Evolutionary conservation across 2,113 vertebrate genomes (phyloP), one percentile per base, ranked within the genome.

Genomic region (Neomonachus schauinslandi): DNA sequence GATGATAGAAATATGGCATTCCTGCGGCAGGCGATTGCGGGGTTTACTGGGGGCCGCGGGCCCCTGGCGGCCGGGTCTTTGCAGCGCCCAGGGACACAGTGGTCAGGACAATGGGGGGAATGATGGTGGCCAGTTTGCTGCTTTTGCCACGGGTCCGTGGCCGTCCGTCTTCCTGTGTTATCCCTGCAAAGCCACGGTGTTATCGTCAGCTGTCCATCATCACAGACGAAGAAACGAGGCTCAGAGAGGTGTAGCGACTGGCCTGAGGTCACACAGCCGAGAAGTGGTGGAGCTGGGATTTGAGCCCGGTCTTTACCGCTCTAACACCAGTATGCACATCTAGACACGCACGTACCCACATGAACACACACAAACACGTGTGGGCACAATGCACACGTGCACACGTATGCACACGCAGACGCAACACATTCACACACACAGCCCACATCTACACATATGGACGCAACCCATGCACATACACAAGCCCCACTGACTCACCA

Each of bases 1-100:
- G 92, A 90, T 55, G 97, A 97, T 24, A 82, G 97, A 97, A 97
- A 97, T 93, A 94, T 1, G 81, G 97, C 96, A 53, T 95, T 95
- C 97, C 88, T 51, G 91, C 7, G 28, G 95, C 88, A 31, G 76
- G 65, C 77, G 0, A 7, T 39, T 92, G 90, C 84, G 36, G 90
- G 28, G 67, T 31, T 71, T 72, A 59, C 24, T 1, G 84, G 91
- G 82, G 71, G 39, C 13, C 1, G 61, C 9, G 6, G 36, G 76
- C 42, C 63, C 72, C 8, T 0, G 14, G 10, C 2, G 15, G 12
- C 49, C 7, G 1, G 81, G 2, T 39, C 76, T 28, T 14, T 0
- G 2, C 59, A 7, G 92, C 1, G 4, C 21, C 59, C 71, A 2
- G 55, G 67, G 77, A 28, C 7, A 0, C 36, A 4, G 51, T 1